Conservation (phyloP, 2,888 invertebrate species). For the Falcaria lacertinaria region DNA sequence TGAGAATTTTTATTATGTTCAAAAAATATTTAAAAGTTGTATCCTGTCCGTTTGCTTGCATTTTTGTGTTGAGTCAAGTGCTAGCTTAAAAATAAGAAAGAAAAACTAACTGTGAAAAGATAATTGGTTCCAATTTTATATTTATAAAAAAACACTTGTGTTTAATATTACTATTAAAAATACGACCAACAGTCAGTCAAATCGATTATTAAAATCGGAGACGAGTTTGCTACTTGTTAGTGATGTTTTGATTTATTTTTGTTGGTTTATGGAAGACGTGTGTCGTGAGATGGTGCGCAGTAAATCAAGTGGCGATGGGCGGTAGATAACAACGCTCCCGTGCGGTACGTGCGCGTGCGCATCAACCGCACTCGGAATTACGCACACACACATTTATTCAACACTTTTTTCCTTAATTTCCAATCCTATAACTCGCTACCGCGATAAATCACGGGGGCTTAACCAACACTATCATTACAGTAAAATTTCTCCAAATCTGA, state of each 20-base stretch:
- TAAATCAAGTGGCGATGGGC: conserved; percentile 68
- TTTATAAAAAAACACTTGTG: not conserved
- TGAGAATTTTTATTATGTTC: conserved; percentile 18
- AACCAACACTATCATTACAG: conserved; percentile 67
- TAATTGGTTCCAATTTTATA: not conserved
- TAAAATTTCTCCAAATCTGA: conserved; percentile 73
- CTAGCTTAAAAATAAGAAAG: not conserved
- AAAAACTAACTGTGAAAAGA: not conserved
- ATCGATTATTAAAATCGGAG: not conserved
- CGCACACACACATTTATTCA: conserved; percentile 10
- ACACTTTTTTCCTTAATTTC: conserved; percentile 44
- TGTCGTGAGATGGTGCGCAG: conserved; percentile 52
- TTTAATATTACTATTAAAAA: not conserved
- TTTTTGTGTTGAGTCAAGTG: no score
- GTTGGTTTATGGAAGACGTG: conserved; percentile 37
- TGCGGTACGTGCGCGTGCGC: conserved; percentile 30
- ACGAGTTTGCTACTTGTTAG: conserved; percentile 1
- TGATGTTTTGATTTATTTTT: conserved; percentile 13
- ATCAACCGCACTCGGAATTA: conserved; percentile 15
- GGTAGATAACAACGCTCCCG: conserved; percentile 64
- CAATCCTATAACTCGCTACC: conserved; percentile 45
- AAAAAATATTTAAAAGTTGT: no score
- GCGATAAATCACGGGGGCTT: conserved; percentile 67
- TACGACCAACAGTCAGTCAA: not conserved
- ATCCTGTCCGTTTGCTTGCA: no score